Evolutionary conservation across 2,113 vertebrate genomes (phyloP).

Genomic region (Syngnathus typhle): DNA sequence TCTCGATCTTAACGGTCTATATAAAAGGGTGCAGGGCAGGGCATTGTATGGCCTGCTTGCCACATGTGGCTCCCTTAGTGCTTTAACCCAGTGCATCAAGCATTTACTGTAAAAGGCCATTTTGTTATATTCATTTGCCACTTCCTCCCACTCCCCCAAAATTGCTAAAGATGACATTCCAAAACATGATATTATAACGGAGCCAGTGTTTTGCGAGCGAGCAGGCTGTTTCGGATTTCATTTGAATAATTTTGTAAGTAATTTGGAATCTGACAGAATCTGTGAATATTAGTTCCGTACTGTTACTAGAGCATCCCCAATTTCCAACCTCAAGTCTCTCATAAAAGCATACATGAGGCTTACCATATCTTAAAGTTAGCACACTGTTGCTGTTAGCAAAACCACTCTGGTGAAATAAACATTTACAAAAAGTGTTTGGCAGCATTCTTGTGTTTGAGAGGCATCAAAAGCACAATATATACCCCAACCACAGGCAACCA

Average conservation of each 20-base stretch:
- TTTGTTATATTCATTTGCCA: not conserved
- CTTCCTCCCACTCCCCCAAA: no score
- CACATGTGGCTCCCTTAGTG: no score
- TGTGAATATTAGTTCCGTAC: not conserved
- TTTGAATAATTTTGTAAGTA: not conserved
- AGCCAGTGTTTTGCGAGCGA: not conserved
- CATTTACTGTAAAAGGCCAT: not conserved
- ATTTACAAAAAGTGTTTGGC: not conserved
- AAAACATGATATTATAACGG: not conserved
- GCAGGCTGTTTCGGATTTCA: not conserved
- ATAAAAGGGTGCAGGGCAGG: no score
- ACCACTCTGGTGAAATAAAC: not conserved
- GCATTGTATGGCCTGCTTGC: no score
- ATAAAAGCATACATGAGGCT: not conserved
- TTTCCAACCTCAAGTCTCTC: not conserved
- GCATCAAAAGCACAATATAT: conserved; percentile 1
- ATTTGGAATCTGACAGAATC: not conserved
- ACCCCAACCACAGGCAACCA: not conserved
- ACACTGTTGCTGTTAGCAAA: not conserved
- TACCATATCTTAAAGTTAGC: not conserved
- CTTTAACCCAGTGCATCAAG: not conserved
- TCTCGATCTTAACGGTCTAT: not conserved
- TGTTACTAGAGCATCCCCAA: not conserved
- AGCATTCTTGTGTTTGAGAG: not conserved
- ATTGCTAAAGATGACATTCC: no score